A percentile compares a stretch with the other conserved stretches of the same genome.
phyloP scores from a whole-genome alignment of 2,888 invertebrate genomes.

The Agonopterix subpropinquella region DNA sequence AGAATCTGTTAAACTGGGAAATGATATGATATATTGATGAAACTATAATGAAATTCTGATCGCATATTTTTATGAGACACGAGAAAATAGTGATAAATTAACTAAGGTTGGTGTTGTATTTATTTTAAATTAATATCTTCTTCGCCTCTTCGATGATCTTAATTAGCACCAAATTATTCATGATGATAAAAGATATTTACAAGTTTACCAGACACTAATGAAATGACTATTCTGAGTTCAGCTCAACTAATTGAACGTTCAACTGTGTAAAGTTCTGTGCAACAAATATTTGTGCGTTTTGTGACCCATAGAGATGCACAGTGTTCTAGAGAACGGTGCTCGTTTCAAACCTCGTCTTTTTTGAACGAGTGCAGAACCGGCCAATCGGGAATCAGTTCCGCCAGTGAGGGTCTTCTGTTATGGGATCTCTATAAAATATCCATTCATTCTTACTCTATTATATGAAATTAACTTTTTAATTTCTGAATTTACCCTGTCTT shows the following conservation, averaged over 20 bases:
- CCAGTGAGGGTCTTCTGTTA: conserved; percentile 89
- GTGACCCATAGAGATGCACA: conserved; percentile 64
- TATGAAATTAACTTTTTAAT: too few species aligned
- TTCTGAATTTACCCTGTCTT: too few species aligned
- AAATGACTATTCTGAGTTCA: too few species aligned
- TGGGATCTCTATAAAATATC: conserved; percentile 72
- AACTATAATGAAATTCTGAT: too few species aligned
- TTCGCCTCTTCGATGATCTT: too few species aligned
- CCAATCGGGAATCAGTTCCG: conserved; percentile 98
- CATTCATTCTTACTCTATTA: conserved; percentile 46
- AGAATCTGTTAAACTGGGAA: not conserved
- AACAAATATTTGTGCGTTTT: conserved; percentile 10
- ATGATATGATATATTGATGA: not conserved
- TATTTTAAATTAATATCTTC: too few species aligned
- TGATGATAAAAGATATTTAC: too few species aligned
- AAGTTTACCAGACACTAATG: conserved; percentile 19
- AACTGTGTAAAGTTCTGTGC: conserved; percentile 9
- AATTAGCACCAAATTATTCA: too few species aligned
- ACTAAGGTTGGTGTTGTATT: too few species aligned
- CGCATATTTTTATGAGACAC: too few species aligned
- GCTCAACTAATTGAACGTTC: too few species aligned
- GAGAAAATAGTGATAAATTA: too few species aligned
- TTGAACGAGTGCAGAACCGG: conserved; percentile 90
- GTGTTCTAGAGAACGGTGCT: conserved; percentile 46
- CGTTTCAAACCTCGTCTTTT: conserved; percentile 88